These are phyloP conservation scores for Nesoenas mayeri DNA, from an alignment of 2,113 vertebrate species.

Conservation along the genomic window DNA sequence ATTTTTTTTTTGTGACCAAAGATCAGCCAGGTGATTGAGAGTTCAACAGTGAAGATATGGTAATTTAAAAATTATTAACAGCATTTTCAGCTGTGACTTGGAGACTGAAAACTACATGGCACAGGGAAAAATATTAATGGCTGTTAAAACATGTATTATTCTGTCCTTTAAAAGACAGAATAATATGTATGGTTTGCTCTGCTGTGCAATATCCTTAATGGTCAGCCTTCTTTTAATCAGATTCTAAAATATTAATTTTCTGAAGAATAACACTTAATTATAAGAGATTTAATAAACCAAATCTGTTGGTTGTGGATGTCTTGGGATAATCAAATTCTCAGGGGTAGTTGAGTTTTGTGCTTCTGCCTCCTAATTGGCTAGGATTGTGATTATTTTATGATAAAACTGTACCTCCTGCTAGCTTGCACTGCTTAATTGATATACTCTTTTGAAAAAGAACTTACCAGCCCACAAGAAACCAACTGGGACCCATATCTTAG, in stretches of 20 bases:
- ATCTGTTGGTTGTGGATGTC: neutral
- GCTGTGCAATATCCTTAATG: neutral
- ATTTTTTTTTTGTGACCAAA: neutral
- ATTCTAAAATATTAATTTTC: conserved; percentile 41
- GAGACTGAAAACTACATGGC: conserved; percentile 7
- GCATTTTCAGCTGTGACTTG: conserved; percentile 2
- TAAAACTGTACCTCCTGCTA: neutral
- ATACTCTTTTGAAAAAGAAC: neutral
- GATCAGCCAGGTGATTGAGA: neutral
- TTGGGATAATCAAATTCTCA: neutral
- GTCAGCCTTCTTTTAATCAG: conserved; percentile 15
- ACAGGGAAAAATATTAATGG: neutral
- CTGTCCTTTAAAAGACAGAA: neutral
- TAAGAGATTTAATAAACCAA: neutral
- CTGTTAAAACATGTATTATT: neutral
- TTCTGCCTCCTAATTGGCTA: neutral
- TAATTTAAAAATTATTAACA: conserved; percentile 36
- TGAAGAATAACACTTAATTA: conserved; percentile 26
- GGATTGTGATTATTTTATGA: neutral
- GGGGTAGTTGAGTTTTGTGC: neutral
- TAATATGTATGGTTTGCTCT: neutral
- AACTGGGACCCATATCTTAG: neutral
- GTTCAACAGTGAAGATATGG: neutral
- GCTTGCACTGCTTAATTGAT: neutral
- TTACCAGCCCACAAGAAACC: neutral